Evolutionary conservation across 2,797 vertebrate genomes (phyloP), one percentile per base, ranked within the genome.

Genomic region (Alfaro cultratus): DNA sequence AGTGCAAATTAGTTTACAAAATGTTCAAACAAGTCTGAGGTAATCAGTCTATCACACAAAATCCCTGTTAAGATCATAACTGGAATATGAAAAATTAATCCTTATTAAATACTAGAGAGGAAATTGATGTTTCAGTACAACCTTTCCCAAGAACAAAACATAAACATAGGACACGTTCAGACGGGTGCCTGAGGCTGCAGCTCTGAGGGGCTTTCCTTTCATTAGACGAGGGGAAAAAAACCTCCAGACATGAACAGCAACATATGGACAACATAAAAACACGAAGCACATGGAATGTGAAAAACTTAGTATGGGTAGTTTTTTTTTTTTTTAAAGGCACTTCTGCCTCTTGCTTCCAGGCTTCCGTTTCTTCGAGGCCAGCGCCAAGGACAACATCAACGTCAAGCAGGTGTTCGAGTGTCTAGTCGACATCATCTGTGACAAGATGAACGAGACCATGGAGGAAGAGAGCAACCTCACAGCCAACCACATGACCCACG

Each of bases 291-390:
- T 7, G 18, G 21, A 71, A 71, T 71, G 26, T 45, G 26, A 29
- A 45, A 70, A 26, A n/a, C 26, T 29, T 45, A 7, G 23, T 3
- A 45, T 6, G 5, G 11, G 15, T 71, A n/a, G 23, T 49, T 46
- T 47, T 46, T 46, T 43, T 2, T 46, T 46, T 46, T 45, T 45
- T 41, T 10, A 1, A 15, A 45, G 41, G 41, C 13, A n/a, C 2
- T 23, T 43, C 6, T 18, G 12, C 49, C 2, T 23, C 1, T 5
- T 5, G 4, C 70, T 51, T 21, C 70, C 89, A 98, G 97, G 97
- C 72, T 98, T 98, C 77, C 97, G 97, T 90, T 98, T 97, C 92
- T 98, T 98, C 0, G 97, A 98, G 86, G 96, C 97, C 93, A 98
- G 97, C 0, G 97, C 97, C 0, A 98, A 97, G 89, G 97, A 98